These are phyloP conservation scores for Myotis brandtii DNA, from an alignment of 2,113 vertebrate species.

Conservation along the genomic window DNA sequence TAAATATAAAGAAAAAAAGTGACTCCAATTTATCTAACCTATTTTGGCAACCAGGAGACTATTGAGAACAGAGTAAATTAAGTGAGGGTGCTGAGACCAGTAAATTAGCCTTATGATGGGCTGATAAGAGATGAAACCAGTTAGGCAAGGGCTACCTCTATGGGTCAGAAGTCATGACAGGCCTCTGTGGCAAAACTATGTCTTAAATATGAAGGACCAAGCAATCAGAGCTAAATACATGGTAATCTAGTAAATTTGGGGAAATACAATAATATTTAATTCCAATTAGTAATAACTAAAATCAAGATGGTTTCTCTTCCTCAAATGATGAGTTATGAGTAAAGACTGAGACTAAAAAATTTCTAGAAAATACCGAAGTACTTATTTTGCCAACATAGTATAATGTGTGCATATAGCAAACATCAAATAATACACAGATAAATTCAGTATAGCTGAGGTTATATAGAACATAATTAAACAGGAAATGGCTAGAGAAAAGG, in stretches of 20 bases:
- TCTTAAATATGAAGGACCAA: neutral
- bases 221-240: constrained; percentile 17
- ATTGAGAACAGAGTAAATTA: neutral
- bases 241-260: neutral
- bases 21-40: neutral
- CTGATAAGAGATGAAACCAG: neutral
- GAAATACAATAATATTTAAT: constrained; percentile 5
- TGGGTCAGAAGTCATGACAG: constrained; percentile 1
- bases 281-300: constrained; percentile 8
- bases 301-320: neutral
- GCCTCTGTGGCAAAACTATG: neutral
- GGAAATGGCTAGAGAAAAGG: neutral
- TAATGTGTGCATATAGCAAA: neutral
- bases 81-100: neutral
- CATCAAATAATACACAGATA: neutral
- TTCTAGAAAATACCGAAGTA: neutral
- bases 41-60: neutral
- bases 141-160: neutral
- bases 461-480: constrained; percentile 13
- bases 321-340: neutral
- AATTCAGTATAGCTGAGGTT: neutral
- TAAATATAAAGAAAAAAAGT: constrained; percentile 1
- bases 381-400: neutral
- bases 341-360: neutral
- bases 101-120: neutral